Percentiles rank a stretch among this genome's conserved stretches.
Conservation (phyloP, 2,888 invertebrate species). For the Cryptus armator region DNA sequence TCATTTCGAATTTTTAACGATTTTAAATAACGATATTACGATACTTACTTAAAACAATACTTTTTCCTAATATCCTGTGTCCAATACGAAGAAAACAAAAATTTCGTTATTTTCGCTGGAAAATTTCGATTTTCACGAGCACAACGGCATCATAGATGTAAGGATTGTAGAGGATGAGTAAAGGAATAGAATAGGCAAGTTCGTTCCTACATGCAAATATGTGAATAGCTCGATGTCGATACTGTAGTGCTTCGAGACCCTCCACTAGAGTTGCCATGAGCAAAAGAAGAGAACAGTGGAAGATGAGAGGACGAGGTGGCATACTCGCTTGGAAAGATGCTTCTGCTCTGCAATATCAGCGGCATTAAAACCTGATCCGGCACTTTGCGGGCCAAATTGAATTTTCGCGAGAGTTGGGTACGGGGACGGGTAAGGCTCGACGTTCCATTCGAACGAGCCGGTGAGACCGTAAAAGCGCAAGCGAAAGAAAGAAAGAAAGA, state of each 20-base stretch:
- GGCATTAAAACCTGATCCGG: constrained; percentile 79
- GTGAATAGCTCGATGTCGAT: constrained; percentile 13
- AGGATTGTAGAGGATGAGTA: not conserved
- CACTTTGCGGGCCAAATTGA: constrained; percentile 78
- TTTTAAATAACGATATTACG: not conserved
- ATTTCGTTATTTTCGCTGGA: constrained; percentile 11
- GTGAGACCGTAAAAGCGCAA: constrained; percentile 4
- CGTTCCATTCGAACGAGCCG: constrained; percentile 46
- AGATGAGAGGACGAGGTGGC: constrained; percentile 2
- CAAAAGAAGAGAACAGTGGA: constrained; percentile 26
- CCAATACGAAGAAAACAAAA: not conserved
- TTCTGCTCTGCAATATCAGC: constrained; percentile 72
- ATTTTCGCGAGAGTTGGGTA: constrained; percentile 68
- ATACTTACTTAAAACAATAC: not conserved
- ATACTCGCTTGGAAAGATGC: constrained; percentile 34
- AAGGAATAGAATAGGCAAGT: constrained; percentile 4
- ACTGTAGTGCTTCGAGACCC: not conserved
- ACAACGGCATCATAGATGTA: not conserved
- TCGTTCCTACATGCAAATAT: constrained; percentile 25
- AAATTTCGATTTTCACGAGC: constrained; percentile 24
- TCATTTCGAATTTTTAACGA: too few species aligned
- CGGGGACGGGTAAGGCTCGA: constrained; percentile 7
- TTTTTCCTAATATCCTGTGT: not conserved
- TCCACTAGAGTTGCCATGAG: constrained; percentile 19
- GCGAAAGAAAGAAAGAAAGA: constrained; percentile 3